Conservation (phyloP, 2,113 vertebrate species). For the Sminthopsis crassicaudata region DNA sequence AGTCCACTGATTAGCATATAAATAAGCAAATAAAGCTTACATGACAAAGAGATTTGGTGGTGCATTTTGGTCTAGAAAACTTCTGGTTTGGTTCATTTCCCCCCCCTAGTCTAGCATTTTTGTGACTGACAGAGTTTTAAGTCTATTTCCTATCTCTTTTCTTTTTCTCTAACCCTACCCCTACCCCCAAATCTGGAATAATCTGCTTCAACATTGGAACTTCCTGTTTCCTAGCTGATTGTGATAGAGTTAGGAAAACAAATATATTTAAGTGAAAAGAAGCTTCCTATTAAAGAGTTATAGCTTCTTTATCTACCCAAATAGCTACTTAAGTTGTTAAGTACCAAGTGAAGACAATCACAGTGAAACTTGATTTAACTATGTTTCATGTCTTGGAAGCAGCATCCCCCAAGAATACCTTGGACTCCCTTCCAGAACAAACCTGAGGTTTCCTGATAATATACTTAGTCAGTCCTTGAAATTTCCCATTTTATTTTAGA, state of each 20-base stretch:
- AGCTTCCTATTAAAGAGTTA: not conserved
- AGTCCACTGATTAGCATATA: not conserved
- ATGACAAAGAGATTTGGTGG: conserved; percentile 6
- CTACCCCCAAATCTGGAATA: not conserved
- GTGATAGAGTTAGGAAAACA: not conserved
- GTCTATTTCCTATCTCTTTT: not conserved
- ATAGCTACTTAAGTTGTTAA: not conserved
- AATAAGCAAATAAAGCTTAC: conserved; percentile 29
- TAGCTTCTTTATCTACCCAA: not conserved
- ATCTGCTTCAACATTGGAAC: not conserved
- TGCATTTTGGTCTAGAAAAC: not conserved
- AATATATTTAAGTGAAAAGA: not conserved
- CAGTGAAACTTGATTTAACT: not conserved
- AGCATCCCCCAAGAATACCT: not conserved
- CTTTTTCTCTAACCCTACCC: not conserved
- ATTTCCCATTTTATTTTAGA: not conserved
- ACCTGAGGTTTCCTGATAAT: not conserved
- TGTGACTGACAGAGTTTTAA: not conserved
- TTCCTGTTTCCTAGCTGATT: not conserved
- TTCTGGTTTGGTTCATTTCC: not conserved
- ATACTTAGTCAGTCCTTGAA: not conserved
- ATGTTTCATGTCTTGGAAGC: not conserved
- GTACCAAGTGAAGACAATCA: not conserved
- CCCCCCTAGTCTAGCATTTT: not conserved
- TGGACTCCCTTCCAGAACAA: not conserved